Percentiles rank a stretch among this genome's conserved stretches.
phyloP scores from a whole-genome alignment of 2,888 invertebrate genomes.

The Nasonia oneida region DNA sequence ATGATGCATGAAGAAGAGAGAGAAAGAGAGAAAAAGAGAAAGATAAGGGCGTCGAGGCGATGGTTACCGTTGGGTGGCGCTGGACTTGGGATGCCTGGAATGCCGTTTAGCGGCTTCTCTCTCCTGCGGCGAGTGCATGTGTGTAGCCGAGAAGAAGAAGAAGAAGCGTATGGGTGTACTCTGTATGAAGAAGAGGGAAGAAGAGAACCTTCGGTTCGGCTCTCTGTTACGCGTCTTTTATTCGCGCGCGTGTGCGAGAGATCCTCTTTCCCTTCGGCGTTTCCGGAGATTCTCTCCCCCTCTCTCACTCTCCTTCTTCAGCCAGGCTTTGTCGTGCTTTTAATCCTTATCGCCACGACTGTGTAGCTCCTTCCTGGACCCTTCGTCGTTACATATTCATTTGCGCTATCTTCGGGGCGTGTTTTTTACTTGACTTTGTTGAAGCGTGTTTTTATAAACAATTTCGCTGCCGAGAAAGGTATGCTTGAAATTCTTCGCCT shows the following conservation, averaged over 20 bases:
- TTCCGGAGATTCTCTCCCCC: not conserved
- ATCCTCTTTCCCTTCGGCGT: constrained; percentile 4
- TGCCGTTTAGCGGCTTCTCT: constrained; percentile 78
- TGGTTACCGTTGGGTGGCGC: constrained; percentile 79
- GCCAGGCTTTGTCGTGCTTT: not conserved
- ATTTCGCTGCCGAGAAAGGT: no score
- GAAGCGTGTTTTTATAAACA: not conserved
- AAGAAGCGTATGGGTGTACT: not conserved
- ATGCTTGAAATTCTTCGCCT: no score
- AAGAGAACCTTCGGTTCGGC: constrained; percentile 26
- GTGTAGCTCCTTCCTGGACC: not conserved
- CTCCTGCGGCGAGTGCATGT: constrained; percentile 65
- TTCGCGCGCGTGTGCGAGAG: constrained; percentile 4
- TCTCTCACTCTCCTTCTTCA: no score
- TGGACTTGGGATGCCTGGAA: constrained; percentile 76
- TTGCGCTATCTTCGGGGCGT: not conserved
- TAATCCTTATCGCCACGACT: constrained; percentile 17
- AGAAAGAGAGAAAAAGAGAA: constrained; percentile 21
- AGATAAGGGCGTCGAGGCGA: constrained; percentile 76
- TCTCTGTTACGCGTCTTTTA: constrained; percentile 41
- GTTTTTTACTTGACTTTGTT: not conserved
- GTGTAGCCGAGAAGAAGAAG: not conserved
- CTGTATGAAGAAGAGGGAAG: not conserved
- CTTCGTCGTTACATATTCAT: not conserved
- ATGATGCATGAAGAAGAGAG: not conserved